A percentile compares a stretch with the other conserved stretches of the same genome.
Conservation (phyloP, 2,888 invertebrate species). For the Noctua comes region DNA sequence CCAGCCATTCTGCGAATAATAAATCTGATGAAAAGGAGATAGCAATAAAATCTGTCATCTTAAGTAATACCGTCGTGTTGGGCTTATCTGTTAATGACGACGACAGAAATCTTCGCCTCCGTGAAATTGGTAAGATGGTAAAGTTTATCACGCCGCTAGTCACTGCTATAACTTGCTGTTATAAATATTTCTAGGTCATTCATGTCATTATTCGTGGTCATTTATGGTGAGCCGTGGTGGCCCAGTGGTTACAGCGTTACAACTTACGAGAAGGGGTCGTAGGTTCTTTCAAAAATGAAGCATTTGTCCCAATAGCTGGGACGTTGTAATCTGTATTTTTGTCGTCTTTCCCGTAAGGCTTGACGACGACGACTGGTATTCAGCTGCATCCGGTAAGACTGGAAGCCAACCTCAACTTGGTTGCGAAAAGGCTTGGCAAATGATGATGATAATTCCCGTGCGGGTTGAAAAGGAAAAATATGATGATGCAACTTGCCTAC, state of each 20-base stretch:
- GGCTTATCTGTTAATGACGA: conserved; percentile 80
- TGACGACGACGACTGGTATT: background rate
- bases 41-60: conserved; percentile 85
- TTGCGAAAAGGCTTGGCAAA: too few species aligned
- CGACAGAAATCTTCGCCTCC: conserved; percentile 74
- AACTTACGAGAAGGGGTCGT: background rate
- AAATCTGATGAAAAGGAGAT: conserved; percentile 80
- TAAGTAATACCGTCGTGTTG: conserved; percentile 81
- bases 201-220: too few species aligned
- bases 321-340: background rate
- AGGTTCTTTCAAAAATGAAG: background rate
- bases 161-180: conserved; percentile 32
- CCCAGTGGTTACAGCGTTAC: background rate
- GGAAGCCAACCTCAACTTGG: too few species aligned
- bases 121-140: conserved; percentile 74
- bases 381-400: too few species aligned
- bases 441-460: too few species aligned
- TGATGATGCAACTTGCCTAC: too few species aligned
- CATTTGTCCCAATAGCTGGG: background rate
- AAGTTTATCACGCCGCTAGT: conserved; percentile 64
- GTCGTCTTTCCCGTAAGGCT: background rate
- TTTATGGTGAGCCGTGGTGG: background rate
- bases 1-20: conserved; percentile 73
- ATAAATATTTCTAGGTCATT: background rate
- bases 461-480: too few species aligned